A percentile compares a stretch with the other conserved stretches of the same genome.
These are phyloP conservation scores for Telenomus remus DNA, from an alignment of 1,140 invertebrate species.

Conservation along the genomic window DNA sequence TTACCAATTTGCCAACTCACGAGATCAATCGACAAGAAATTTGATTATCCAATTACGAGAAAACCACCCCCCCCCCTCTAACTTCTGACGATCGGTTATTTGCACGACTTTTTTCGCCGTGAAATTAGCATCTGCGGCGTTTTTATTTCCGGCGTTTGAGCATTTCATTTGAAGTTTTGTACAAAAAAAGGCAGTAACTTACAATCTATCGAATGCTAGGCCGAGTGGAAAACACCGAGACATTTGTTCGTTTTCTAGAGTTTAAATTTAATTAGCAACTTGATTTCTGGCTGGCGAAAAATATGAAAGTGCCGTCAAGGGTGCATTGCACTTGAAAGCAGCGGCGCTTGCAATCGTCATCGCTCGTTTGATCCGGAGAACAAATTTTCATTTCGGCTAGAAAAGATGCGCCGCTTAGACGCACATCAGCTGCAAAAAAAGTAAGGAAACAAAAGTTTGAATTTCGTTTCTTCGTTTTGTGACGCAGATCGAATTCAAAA, in stretches of 20 bases:
- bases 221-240: slow-evolving; percentile 46
- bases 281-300: slow-evolving; percentile 33
- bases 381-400: no score
- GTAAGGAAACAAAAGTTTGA: no score
- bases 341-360: slow-evolving; percentile 1
- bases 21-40: slow-evolving; percentile 12
- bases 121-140: no score
- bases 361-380: background rate
- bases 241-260: slow-evolving; percentile 41
- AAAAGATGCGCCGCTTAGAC: no score
- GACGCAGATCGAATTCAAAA: no score
- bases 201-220: slow-evolving; percentile 48
- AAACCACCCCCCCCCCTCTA: no score
- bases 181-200: slow-evolving; percentile 41
- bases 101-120: slow-evolving; percentile 9
- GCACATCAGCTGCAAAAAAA: no score
- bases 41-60: slow-evolving; percentile 34
- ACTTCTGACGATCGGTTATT: no score
- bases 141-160: slow-evolving; percentile 2
- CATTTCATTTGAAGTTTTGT: slow-evolving; percentile 40
- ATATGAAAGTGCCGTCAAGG: slow-evolving; percentile 22
- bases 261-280: slow-evolving; percentile 53
- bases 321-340: slow-evolving; percentile 30
- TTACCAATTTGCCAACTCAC: slow-evolving; percentile 2
- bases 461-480: no score